phyloP scores from a whole-genome alignment of 2,888 invertebrate genomes.

The Tetragnatha montana region DNA sequence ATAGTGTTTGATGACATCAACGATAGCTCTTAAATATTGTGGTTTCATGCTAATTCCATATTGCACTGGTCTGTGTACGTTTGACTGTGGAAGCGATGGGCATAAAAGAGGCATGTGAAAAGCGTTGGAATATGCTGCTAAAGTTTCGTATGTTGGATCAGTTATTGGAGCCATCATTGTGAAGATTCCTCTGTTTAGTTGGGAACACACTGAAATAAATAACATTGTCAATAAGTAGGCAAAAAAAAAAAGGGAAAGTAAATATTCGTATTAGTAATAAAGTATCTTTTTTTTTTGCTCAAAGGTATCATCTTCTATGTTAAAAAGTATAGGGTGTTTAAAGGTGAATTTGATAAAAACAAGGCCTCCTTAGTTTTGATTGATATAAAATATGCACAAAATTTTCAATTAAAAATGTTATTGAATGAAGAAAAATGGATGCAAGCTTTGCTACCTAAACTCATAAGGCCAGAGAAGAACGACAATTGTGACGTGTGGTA shows the following conservation, averaged over 20 bases:
- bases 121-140: slow-evolving; percentile 94
- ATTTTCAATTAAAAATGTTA: no score
- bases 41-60: slow-evolving; percentile 84
- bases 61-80: slow-evolving; percentile 56
- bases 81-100: slow-evolving; percentile 69
- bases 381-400: no score
- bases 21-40: slow-evolving; percentile 95
- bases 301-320: no score
- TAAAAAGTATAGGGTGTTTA: no score
- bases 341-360: no score
- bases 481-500: no score
- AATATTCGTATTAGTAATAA: no score
- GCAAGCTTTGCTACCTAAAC: no score
- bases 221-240: background rate
- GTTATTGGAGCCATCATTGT: slow-evolving; percentile 93
- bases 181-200: slow-evolving; percentile 91
- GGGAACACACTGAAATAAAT: slow-evolving; percentile 86
- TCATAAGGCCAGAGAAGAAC: no score
- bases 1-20: slow-evolving; percentile 94
- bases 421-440: no score
- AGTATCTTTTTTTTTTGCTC: no score
- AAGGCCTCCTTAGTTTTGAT: no score
- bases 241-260: background rate
- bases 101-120: slow-evolving; percentile 81
- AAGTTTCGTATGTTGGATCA: slow-evolving; percentile 94